Base-by-base conservation (phyloP, 2,888 invertebrate species). In the Dendrolimus houi region DNA sequence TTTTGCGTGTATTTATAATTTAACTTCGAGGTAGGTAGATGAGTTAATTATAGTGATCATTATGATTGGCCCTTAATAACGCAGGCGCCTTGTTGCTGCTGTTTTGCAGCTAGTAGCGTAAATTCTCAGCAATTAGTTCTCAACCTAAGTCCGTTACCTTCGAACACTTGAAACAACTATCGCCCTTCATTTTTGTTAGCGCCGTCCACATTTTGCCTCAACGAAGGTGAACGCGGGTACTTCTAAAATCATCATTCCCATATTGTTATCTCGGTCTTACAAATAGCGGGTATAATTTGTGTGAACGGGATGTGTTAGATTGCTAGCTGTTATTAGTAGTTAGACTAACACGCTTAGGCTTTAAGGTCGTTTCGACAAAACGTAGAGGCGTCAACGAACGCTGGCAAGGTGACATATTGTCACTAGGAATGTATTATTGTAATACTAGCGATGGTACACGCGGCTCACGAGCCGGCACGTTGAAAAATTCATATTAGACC, bases 151-250 rank as follows among this genome's bases (percentile, higher is more conserved):
- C 72, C 66, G 77, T 82, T 84, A 81, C 88, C 87, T 88, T 88
- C 87, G 73, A 83, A 77, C 75, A 74, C 77, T 81, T 75, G 73
- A 79, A 82, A 77, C 78, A 66, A 76, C 75, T 75, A 80, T 80
- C 79, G 88, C 88, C 89, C 89, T 90, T 89, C 88, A 81, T 87
- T 87, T 88, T 88, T 73, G 87, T 89, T 87, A 90, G 84, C 87
- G 82, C 83, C 85, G 81, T 77, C 79, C 75, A 81, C 75, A 85
- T 79, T 79, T 77, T 82, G 81, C 85, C 85, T 85, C 78, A 72
- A 72, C 71, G 85, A 87, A 88, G 87, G 88, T 86, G 76, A 87
- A 77, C 81, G 77, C 71, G 70, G 69, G 68, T 72, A 72, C 70
- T 72, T 72, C 75, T 77, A 74, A 79, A 79, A 77, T 80, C 77